phyloP scores from a whole-genome alignment of 2,113 vertebrate species.

The Stomatorhinus ivindoensis region DNA sequence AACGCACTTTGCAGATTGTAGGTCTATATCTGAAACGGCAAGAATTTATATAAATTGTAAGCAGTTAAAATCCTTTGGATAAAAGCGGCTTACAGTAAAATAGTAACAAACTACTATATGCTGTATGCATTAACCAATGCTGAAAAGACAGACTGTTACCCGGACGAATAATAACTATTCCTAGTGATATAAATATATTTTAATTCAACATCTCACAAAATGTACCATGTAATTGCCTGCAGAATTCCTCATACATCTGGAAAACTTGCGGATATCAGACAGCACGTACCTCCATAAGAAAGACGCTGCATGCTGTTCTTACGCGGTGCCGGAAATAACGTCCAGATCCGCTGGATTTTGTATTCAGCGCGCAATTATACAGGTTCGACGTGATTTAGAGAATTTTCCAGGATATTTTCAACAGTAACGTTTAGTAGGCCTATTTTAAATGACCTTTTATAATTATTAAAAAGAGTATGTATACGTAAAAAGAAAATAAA shows the following conservation, averaged over 20 bases:
- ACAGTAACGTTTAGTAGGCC: background rate
- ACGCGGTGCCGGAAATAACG: background rate
- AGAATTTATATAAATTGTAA: background rate
- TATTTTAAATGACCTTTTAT: background rate
- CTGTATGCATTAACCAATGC: background rate
- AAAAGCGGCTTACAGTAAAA: background rate
- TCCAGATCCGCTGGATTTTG: background rate
- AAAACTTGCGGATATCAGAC: background rate
- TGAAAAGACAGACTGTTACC: background rate
- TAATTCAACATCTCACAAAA: background rate
- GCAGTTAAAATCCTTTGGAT: background rate
- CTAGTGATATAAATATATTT: background rate
- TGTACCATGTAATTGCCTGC: background rate
- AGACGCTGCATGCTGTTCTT: background rate
- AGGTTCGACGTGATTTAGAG: background rate
- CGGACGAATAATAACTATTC: background rate
- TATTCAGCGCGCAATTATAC: background rate
- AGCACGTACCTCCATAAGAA: background rate
- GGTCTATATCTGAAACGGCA: background rate
- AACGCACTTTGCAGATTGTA: background rate
- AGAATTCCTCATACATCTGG: background rate
- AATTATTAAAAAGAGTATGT: background rate
- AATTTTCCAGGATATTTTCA: background rate
- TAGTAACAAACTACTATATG: background rate
- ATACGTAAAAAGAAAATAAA: background rate